Evolutionary conservation across 2,113 vertebrate genomes (phyloP), one percentile per base, ranked within the genome.

Genomic region (Redunca redunca): DNA sequence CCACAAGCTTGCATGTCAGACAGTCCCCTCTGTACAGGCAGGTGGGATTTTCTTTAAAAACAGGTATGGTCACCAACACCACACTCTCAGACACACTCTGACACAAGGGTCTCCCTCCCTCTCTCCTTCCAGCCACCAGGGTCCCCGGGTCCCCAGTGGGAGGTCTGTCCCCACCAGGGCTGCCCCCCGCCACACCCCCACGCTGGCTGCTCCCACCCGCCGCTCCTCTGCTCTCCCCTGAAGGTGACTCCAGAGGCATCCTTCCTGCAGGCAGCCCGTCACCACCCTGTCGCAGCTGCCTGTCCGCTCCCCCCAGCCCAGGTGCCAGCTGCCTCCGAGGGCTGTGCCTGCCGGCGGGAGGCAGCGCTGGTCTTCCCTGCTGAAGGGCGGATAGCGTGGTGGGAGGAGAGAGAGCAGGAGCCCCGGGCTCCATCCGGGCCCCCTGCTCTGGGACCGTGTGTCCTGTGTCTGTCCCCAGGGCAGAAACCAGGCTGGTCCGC

Each of bases 191-290:
- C 30, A 1, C 1, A 6, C n/a, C 74, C 74, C 21, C 1, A 0
- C 36, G 26, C 50, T 11, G 4, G 2, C 28, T 17, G 57, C 48
- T 48, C 46, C 81, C 53, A 0, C 30, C 50, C 2, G 0, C 30
- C 52, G 9, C 46, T 30, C 40, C 23, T 62, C 9, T 26, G 87
- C 2, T 2, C 17, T 60, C 40, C 67, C 89, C 89, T 83, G 95
- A 95, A 97, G 96, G 97, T 95, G 96, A 93, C 93, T 87, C 81
- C 85, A 19, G 83, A 53, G 78, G 26, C 48, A 11, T 80, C 83
- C 91, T 94, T 7, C 25, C 25, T 0, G 11, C 57, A 14, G 57
- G 67, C 17, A 25, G 11, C 90, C 90, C 0, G 0, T 94, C 62
- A n/a, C 62, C 97, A 92, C 64, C 91, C 95, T 52, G 53, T 95